Evolutionary conservation across 2,888 invertebrate genomes (phyloP), one percentile per base, ranked within the genome.

Genomic region (Agrotis ipsilon): DNA sequence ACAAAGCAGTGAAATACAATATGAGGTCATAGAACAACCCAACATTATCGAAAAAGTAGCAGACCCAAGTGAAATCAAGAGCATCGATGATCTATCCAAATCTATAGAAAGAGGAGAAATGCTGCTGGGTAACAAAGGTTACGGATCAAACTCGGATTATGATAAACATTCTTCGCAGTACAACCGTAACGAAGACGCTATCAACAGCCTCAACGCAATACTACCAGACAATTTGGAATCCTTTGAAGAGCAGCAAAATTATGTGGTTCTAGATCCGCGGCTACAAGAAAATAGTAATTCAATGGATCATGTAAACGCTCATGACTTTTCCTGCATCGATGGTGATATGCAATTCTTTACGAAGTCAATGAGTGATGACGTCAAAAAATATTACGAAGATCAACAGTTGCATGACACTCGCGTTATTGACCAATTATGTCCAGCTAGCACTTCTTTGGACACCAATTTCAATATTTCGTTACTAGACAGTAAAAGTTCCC

Each of bases 21-120:
- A 96, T 75, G 96, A 96, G 91, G 96, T 96, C 18, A 95, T 96
- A 68, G 96, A 96, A 81, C 96, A 96, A 85, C 96, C 96, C 1
- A 95, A 95, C 74, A 95, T 96, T n/a, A 96, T 96, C 48, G 96
- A 96, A 88, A 95, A 94, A 72, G 94, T 96, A 9, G 90, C 94
- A 3, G 95, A 96, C 77, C 96, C 95, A 2, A 95, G 94, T 75
- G 94, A 95, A 92, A 96, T 96, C 39, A 96, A 96, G 80, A 96
- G 96, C 76, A 96, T 96, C 51, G 96, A 96, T 82, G 96, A 96
- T 74, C 84, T 96, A 9, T 96, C 96, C 0, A 95, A 96, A 83
- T 96, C 96, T 6, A 96, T 96, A 75, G 95, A 95, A 80, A 89
- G 94, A 73, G 95, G 95, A 32, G 96, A 95, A 88, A 93, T 96